Evolutionary conservation across 2,113 vertebrate genomes (phyloP), one percentile per base, ranked within the genome.

Genomic region (Colinus virginianus): DNA sequence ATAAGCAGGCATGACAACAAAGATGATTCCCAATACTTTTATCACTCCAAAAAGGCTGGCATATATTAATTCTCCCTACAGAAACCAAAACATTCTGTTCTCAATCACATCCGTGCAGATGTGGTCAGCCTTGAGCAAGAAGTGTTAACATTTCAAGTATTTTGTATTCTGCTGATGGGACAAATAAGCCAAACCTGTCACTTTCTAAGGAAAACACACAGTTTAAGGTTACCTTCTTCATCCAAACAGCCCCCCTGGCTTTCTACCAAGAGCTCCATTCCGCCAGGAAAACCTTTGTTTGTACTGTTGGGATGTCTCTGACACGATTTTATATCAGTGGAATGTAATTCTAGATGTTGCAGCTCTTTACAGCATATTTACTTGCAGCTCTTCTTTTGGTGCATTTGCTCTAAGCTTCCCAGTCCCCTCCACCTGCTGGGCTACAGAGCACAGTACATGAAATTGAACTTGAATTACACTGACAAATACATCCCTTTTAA

Each of bases 261-360:
- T 42, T 20, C 25, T 51, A 59, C 34, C 14, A 59, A 72, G 56
- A 36, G 48, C 22, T 26, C 13, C n/a, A 9, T 40, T 84, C 48
- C 23, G 26, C 72, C 40, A 89, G 43, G 76, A 64, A 36, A 75
- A 72, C 53, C 61, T 90, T 89, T 84, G 11, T 76, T 90, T 87
- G 14, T 68, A 32, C 49, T 56, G 5, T 13, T 46, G 59, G 32
- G 23, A 56, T 4, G 12, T 56, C 48, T 75, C 5, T 11, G 21
- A 45, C 5, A 3, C 55, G 62, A 51, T 61, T 59, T n/a, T 40
- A 9, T 63, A 84, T 70, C 40, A 64, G 9, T 19, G 30, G 67
- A 84, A 75, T 28, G 61, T 34, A 74, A 11, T 25, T 68, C 55
- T 83, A 58, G 79, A 83, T 70, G 22, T 70, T 45, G 28, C 59